Base-by-base conservation (phyloP, 2,888 invertebrate species). In the Eupithecia subumbrata region DNA sequence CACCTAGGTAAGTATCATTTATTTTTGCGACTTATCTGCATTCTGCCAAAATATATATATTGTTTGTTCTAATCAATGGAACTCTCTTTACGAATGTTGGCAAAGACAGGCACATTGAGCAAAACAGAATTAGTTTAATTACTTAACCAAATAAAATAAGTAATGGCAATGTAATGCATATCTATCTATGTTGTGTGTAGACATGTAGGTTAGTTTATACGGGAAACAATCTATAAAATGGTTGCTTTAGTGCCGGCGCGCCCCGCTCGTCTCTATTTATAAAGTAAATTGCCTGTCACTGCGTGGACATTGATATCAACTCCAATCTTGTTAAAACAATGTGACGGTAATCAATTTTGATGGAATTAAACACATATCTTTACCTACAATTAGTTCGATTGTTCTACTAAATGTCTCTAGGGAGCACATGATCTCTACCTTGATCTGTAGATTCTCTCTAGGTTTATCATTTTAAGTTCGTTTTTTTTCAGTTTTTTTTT, bases 231-330 rank as follows among this genome's bases (percentile, higher is more conserved):
- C 89, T 91, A 90, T 91, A 91, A 91, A 92, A 89, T 90, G 90
- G 89, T 81, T 88, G 89, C 85, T 87, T 90, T 90, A 92, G 86
- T 88, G 86, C 85, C 81, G 90, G 88, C 94, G 86, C 94, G 89
- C 94, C 94, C 91, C 84, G 83, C 81, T 84, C 83, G 86, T 84
- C 88, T 89, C 91, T 93, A 92, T 94, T 92, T 93, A 92, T 92
- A 93, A 90, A 92, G 91, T 90, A 91, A 92, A 93, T 92, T 90
- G 90, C 87, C 87, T 86, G 87, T 87, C 89, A 86, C 88, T 87
- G 84, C 86, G 89, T 89, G 88, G 88, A 89, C 89, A 89, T 84
- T 88, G 89, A 89, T 89, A 89, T 89, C 89, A 85, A 87, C 85
- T 86, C 83, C 90, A 87, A 89, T 90, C 89, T 88, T 82, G 87